Conservation (phyloP, 2,113 vertebrate species). For the Seriola quinqueradiata region DNA sequence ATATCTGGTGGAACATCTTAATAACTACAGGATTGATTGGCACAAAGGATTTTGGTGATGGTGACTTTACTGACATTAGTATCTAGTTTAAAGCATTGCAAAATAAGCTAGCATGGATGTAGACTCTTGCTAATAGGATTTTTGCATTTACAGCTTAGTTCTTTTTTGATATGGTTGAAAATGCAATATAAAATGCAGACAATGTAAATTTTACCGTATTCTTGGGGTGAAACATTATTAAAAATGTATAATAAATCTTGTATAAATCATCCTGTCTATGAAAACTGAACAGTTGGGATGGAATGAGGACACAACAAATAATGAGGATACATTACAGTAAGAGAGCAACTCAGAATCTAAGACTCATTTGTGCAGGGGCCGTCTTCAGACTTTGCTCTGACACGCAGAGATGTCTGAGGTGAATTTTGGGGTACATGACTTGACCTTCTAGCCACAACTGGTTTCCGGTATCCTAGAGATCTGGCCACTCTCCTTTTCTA, state of each 20-base stretch:
- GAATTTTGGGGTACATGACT: slow-evolving; percentile 57
- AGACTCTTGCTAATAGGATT: too few species aligned
- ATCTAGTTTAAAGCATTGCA: too few species aligned
- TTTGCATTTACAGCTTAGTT: too few species aligned
- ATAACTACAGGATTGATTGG: too few species aligned
- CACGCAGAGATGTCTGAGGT: slow-evolving; percentile 70
- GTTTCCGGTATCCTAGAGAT: slow-evolving; percentile 76
- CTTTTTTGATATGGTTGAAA: too few species aligned
- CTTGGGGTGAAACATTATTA: too few species aligned
- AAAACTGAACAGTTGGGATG: not conserved
- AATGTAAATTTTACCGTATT: too few species aligned
- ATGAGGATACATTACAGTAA: not conserved
- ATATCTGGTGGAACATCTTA: not conserved
- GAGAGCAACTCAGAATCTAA: slow-evolving; percentile 41
- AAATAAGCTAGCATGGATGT: too few species aligned
- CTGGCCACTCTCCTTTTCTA: slow-evolving; percentile 37
- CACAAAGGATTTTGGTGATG: too few species aligned
- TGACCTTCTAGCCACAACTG: slow-evolving; percentile 59
- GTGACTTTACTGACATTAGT: too few species aligned
- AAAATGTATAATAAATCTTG: not conserved
- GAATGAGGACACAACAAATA: not conserved
- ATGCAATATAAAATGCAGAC: too few species aligned
- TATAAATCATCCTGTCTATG: not conserved
- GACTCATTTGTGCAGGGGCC: slow-evolving; percentile 43
- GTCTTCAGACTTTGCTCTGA: slow-evolving; percentile 40